Base-by-base conservation (phyloP, 2,113 vertebrate species). In the Calonectris borealis region DNA sequence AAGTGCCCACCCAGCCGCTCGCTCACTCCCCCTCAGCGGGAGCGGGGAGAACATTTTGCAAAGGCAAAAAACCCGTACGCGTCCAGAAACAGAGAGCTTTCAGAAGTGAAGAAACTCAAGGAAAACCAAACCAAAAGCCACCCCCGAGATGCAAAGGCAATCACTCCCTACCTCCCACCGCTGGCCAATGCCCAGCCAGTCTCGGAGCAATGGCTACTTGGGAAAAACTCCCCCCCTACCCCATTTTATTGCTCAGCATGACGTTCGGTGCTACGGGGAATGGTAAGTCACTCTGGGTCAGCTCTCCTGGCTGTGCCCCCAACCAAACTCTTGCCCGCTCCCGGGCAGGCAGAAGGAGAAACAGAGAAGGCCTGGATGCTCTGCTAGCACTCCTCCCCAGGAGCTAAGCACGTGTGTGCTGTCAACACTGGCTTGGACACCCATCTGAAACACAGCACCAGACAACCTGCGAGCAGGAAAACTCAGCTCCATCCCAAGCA, bases 11-110 rank as follows among this genome's bases (percentile, higher is more conserved):
- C 11, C 11, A 40, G 70, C 49, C 36, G 6, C 36, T 21, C 4
- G 26, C 36, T 40, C 36, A 7, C 36, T 40, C 21, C 31, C 24
- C 60, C 16, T 29, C 31, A 10, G 44, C 11, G 31, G 13, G 16
- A 46, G 11, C 2, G 11, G 27, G 10, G 22, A 66, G 13, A 58
- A 42, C 11, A 5, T 42, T 42, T 42, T 42, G 7, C 12, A 38
- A n/a, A 65, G 46, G 27, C 24, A 34, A 26, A 16, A 34, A 20
- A 29, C 6, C 3, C 19, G 44, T 0, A 0, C 4, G 7, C 4
- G 5, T 46, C 48, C 22, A 19, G 18, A 27, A 9, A 22, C 2
- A 36, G 48, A 20, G 4, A 11, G 65, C n/a, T n/a, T 18, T 22
- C 8, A 26, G 36, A 22, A 40, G 40, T 4, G 9, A 10, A 60